phyloP scores from a whole-genome alignment of 2,888 invertebrate species.

The Lasioglossum leucozonium region DNA sequence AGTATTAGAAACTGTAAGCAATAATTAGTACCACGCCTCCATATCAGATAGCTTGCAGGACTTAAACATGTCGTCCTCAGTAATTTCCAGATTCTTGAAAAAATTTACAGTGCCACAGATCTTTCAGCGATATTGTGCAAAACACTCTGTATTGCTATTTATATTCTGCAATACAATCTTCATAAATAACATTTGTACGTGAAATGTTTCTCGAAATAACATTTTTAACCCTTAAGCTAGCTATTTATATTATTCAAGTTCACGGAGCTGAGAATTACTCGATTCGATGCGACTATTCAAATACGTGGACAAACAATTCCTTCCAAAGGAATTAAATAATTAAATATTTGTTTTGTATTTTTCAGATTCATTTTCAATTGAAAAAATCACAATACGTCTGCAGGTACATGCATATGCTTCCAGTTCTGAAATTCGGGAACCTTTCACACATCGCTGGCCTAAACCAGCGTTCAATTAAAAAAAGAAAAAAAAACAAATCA shows the following conservation, averaged over 20 bases:
- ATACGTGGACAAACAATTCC: not conserved
- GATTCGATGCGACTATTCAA: too few relatives aligned
- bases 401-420: not conserved
- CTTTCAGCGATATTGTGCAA: too few relatives aligned
- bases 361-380: not conserved
- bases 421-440: not conserved
- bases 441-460: not conserved
- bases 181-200: not conserved
- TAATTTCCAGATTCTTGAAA: too few relatives aligned
- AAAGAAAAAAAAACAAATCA: not conserved
- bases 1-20: not conserved
- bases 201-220: not conserved
- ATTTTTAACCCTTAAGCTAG: not conserved
- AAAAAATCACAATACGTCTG: not conserved
- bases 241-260: not conserved
- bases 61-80: too few relatives aligned
- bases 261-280: not conserved
- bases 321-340: not conserved
- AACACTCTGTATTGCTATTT: too few relatives aligned
- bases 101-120: too few relatives aligned
- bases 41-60: not conserved
- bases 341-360: not conserved
- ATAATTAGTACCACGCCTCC: not conserved
- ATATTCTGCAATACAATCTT: not conserved
- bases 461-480: not conserved